Evolutionary conservation across 2,888 invertebrate genomes (phyloP), one percentile per base, ranked within the genome.

Genomic region (Ichneumoninae sp.): DNA sequence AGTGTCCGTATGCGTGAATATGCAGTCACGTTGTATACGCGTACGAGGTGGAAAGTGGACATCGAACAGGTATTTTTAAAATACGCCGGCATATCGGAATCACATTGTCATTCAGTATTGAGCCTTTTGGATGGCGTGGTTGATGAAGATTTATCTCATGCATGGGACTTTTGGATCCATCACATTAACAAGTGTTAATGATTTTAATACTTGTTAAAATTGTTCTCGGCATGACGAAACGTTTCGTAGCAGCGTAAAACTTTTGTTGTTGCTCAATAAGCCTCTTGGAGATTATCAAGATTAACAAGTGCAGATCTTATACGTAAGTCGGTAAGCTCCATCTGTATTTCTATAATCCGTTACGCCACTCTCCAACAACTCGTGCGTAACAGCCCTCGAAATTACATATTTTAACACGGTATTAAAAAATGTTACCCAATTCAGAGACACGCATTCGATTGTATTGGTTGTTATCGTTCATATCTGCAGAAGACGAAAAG

Each of bases 401-500:
- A 13, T 26, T 10, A 57, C 13, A 22, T 10, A 57, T 57, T 57
- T 57, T 1, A 57, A 1, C 10, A 22, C 13, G 57, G 13, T 22
- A 57, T 57, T 57, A 13, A 22, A 57, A 57, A 22, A 54, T 54
- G 19, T 54, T 57, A 22, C 19, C 6, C 26, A 57, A 57, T 57
- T 4, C 57, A 22, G 26, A 57, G 22, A 57, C 26, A 57, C 22
- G 26, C 22, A 13, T 57, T 19, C 5, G 22, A 19, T 69, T 47
- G 16, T 30, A 19, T 54, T 74, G 19, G 40, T 16, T 72, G 5
- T 76, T 70, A 30, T 3, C 65, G 22, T 30, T 26, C 8, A 22
- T 36, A 71, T 54, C 52, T 62, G 33, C 93, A 96, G 96, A 94
- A 80, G 93, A 95, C 86, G 95, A 95, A 87, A 91, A 92, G 69